These are phyloP conservation scores for Streptopelia turtur DNA, from an alignment of 2,797 vertebrate species.

Conservation along the genomic window DNA sequence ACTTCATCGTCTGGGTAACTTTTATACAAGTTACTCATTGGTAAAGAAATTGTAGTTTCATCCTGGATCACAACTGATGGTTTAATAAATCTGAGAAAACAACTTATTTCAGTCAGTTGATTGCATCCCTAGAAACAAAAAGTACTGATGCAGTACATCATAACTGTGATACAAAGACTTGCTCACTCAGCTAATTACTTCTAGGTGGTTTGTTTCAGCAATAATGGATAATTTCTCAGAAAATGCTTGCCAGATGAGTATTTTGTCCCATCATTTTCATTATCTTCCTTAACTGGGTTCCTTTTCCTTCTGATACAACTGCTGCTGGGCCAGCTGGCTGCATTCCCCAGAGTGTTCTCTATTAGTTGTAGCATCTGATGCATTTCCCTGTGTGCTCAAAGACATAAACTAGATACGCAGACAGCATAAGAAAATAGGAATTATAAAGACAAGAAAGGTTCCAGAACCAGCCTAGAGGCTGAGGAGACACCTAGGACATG, in stretches of 20 bases:
- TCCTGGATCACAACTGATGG: not conserved
- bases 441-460: not conserved
- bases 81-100: not conserved
- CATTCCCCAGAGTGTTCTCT: not conserved
- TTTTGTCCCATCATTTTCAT: not conserved
- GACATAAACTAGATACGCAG: not conserved
- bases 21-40: not conserved
- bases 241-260: accelerated
- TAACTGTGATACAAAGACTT: not conserved
- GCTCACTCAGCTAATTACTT: not conserved
- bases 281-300: not conserved
- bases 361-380: not conserved
- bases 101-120: not conserved
- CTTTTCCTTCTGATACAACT: not conserved
- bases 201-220: not conserved
- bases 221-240: not conserved
- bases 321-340: not conserved
- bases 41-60: not conserved
- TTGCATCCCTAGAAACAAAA: not conserved
- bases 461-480: not conserved
- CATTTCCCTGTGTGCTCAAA: not conserved
- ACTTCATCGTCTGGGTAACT: not conserved
- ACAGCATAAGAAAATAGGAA: not conserved
- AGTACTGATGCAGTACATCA: not conserved
- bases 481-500: not conserved